These are phyloP conservation scores for Holocentrus rufus DNA, from an alignment of 2,797 vertebrate genomes.

Conservation along the genomic window DNA sequence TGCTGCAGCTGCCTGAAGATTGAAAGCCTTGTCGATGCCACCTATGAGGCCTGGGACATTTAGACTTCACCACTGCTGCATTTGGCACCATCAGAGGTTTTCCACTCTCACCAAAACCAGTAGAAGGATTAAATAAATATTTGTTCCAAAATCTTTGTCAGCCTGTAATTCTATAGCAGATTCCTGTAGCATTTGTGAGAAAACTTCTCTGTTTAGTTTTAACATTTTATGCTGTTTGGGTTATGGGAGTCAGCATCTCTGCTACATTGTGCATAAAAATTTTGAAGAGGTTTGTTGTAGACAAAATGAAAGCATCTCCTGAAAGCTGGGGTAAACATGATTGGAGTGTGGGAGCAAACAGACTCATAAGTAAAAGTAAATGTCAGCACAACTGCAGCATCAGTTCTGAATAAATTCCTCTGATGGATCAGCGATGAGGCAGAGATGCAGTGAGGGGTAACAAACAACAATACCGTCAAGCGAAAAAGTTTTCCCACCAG, in stretches of 20 bases:
- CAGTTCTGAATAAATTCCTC: slow-evolving; percentile 54
- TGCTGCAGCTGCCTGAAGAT: slow-evolving; percentile 53
- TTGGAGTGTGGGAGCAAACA: slow-evolving; percentile 38
- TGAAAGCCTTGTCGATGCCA: slow-evolving; percentile 52
- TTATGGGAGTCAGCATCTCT: slow-evolving; percentile 13
- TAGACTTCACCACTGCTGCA: slow-evolving; percentile 32
- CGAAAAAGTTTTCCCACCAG: slow-evolving; percentile 43
- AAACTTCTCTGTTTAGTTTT: slow-evolving; percentile 45
- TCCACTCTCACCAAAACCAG: slow-evolving; percentile 17
- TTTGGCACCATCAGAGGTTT: slow-evolving; percentile 45
- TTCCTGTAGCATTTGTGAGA: slow-evolving; percentile 34
- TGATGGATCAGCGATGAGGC: slow-evolving; percentile 47
- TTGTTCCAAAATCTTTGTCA: slow-evolving; percentile 39
- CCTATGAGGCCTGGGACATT: slow-evolving; percentile 43
- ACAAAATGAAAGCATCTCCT: slow-evolving; percentile 55
- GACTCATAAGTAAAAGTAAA: slow-evolving; percentile 51
- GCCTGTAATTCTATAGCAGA: background rate
- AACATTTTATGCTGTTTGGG: slow-evolving; percentile 57
- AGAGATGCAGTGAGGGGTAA: slow-evolving; percentile 36
- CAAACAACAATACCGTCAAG: slow-evolving; percentile 48
- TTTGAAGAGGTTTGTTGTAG: slow-evolving; percentile 49
- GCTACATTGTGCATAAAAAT: slow-evolving; percentile 28
- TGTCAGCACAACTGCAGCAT: slow-evolving; percentile 56
- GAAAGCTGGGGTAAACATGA: slow-evolving; percentile 51
- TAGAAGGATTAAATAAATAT: slow-evolving; percentile 34